phyloP scores from a whole-genome alignment of 92 coral and sea anemone species.

The Chrysogorgia sp. region DNA sequence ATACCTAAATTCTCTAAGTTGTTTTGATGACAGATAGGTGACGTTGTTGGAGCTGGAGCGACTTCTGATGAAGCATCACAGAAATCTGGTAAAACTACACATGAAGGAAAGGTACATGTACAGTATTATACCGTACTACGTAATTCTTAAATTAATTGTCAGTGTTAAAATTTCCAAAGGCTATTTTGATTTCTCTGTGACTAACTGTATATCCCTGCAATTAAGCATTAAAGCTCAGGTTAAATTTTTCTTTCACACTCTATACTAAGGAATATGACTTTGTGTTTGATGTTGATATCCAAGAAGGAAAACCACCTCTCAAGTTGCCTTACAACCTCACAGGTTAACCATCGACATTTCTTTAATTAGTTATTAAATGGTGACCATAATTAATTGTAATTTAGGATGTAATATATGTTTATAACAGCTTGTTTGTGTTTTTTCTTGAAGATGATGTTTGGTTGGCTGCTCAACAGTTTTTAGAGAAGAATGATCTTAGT shows the following conservation, averaged over 20 bases:
- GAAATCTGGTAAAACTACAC: slow-evolving; percentile 73
- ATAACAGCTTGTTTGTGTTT: not conserved
- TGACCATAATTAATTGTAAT: not conserved
- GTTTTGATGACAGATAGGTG: slow-evolving; percentile 71
- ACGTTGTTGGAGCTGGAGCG: slow-evolving; percentile 96
- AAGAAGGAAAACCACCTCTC: slow-evolving; percentile 86
- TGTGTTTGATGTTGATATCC: slow-evolving; percentile 94
- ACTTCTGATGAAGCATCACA: slow-evolving; percentile 67
- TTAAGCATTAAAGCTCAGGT: too few relatives aligned
- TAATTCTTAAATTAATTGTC: not conserved
- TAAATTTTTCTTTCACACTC: too few relatives aligned
- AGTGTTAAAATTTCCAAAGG: too few relatives aligned
- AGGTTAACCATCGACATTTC: slow-evolving; percentile 67
- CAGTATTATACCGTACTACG: not conserved
- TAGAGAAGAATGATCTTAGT: slow-evolving; percentile 85
- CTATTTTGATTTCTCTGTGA: too few relatives aligned
- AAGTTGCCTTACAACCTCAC: slow-evolving; percentile 89
- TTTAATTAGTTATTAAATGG: too few relatives aligned
- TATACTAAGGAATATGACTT: slow-evolving; percentile 83
- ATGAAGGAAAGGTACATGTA: slow-evolving; percentile 80
- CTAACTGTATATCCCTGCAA: too few relatives aligned
- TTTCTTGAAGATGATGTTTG: slow-evolving; percentile 84
- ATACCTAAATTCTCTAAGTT: not conserved
- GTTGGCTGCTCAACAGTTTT: slow-evolving; percentile 96
- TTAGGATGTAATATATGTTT: not conserved